Base-by-base conservation (phyloP, 1,140 invertebrate genomes). In the Heliothis subflexa region DNA sequence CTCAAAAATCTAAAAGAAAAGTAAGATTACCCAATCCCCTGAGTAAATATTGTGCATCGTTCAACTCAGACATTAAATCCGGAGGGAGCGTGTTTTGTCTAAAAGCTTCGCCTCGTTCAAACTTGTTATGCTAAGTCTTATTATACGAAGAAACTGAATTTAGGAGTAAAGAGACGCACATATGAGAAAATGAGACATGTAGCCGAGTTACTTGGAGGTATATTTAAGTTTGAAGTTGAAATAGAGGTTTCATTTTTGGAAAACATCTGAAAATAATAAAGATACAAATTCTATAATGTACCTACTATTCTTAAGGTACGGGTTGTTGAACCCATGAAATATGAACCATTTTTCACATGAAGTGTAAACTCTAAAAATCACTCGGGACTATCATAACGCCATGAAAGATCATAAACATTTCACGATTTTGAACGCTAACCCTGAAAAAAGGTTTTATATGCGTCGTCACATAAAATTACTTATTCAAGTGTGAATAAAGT, bases 101-200 rank as follows among this genome's bases (percentile, higher is more conserved):
- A 89, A 93, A 93, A 93, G 91, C 90, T 92, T 93, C 91, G 83
- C 80, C 89, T 86, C 87, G 89, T 92, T 85, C 86, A 87, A 81
- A 81, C 80, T 82, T 86, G 84, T 85, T 86, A 85, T 79, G 80
- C 77, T 82, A 85, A 86, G 52, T 85, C 78, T 73, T 81, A 64
- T 77, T 55, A 40, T 40, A 85, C 83, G 85, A 85, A 88, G 86
- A 87, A 86, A 86, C 13, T 13, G 21, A 47, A 61, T 74, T 62
- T 74, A 14, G 9, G 18, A 7, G 28, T 14, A 72, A 25, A 13
- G 40, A 28, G 33, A 25, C 7, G 25, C 16, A 18, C 59, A n/a
- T 45, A 45, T 61, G 16, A 71, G 12, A n/a, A 55, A 72, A 72
- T 21, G 28, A 64, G 28, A 16, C 61, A 11, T 18, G 33, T 40